A percentile compares a stretch with the other conserved stretches of the same genome.
phyloP scores from a whole-genome alignment of 2,113 vertebrate species.

The Cyanoramphus novaezelandiae region DNA sequence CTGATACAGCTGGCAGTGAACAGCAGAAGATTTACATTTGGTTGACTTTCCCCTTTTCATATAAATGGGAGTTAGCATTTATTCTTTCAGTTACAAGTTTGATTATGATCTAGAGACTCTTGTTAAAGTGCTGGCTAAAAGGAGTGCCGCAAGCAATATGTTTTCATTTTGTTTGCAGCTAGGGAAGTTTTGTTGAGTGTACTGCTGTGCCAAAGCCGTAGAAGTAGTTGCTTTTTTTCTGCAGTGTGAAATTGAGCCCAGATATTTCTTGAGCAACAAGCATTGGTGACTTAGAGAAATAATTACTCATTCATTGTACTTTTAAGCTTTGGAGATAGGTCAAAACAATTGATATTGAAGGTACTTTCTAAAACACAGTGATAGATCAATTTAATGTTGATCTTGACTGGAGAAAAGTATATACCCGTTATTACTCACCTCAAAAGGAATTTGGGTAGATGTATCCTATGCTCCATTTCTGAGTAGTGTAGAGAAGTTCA shows the following conservation, averaged over 20 bases:
- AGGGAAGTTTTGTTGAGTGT: neutral
- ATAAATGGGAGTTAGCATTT: neutral
- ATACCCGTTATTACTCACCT: neutral
- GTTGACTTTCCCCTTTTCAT: neutral
- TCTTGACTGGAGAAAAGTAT: neutral
- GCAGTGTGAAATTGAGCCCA: neutral
- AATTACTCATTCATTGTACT: neutral
- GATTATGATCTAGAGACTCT: neutral
- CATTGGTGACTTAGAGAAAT: neutral
- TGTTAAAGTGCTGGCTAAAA: neutral
- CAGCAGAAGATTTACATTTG: neutral
- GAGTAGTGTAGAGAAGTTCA: slow-evolving; percentile 22
- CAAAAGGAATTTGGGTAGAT: slow-evolving; percentile 20
- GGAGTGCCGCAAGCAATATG: neutral
- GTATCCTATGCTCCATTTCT: slow-evolving; percentile 8
- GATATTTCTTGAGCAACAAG: neutral
- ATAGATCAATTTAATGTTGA: neutral
- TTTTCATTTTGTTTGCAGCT: neutral
- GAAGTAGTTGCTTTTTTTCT: neutral
- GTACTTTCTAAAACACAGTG: neutral
- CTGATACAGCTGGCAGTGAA: neutral
- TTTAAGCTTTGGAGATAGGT: neutral
- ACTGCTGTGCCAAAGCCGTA: neutral
- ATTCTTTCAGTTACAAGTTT: neutral
- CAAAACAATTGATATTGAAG: neutral